Evolutionary conservation across 2,113 vertebrate genomes (phyloP).

Genomic region (Osmerus eperlanus): DNA sequence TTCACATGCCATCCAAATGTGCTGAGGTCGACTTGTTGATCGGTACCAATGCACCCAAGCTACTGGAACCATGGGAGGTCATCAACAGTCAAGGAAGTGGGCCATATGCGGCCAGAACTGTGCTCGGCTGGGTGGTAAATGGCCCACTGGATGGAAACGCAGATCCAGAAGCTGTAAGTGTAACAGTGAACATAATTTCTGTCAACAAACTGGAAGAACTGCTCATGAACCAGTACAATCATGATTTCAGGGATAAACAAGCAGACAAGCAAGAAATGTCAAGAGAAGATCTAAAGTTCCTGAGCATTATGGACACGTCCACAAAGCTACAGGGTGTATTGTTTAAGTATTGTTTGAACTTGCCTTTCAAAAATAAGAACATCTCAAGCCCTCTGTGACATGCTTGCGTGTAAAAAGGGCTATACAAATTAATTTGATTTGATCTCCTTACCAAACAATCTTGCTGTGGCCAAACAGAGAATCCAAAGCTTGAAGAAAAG

Average conservation of each 20-base stretch:
- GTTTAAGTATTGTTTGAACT: too few species aligned
- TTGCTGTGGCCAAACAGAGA: background rate
- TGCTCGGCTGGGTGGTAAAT: too few species aligned
- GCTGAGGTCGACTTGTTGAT: background rate
- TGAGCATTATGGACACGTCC: background rate
- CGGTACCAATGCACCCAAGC: background rate
- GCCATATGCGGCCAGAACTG: too few species aligned
- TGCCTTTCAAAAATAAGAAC: conserved; percentile 1
- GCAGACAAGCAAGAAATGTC: background rate
- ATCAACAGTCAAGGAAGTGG: background rate
- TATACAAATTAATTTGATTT: too few species aligned
- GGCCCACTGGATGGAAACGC: too few species aligned
- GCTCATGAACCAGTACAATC: too few species aligned
- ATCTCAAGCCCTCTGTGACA: too few species aligned
- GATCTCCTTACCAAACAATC: background rate
- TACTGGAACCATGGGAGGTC: background rate
- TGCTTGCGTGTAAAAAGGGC: too few species aligned
- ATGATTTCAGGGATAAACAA: too few species aligned
- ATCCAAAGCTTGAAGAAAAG: background rate
- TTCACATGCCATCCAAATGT: background rate
- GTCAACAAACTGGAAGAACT: background rate
- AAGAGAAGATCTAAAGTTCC: background rate
- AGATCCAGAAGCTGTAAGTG: too few species aligned
- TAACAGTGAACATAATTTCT: background rate
- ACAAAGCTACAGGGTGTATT: too few species aligned